Base-by-base conservation (phyloP, 2,113 vertebrate species). In the Eidolon helvum region DNA sequence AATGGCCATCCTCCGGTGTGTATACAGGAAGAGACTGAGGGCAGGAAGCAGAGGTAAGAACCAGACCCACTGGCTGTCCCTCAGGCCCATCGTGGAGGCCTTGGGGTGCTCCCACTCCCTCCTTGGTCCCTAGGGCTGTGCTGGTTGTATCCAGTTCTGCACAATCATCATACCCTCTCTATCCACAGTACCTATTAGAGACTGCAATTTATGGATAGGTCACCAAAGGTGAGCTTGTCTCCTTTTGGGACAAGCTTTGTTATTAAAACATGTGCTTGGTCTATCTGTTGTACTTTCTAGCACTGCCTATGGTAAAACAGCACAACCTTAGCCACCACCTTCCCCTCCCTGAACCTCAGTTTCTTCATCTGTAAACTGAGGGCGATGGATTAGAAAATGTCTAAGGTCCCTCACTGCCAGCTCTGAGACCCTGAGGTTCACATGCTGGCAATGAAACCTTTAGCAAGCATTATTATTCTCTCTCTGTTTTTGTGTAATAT, bases 1-100 rank as follows among this genome's bases (percentile, higher is more conserved):
- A 57, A 99, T 99, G 68, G 99, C 99, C 99, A 99, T 99, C 97
- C 99, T 98, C 95, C 99, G 98, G 97, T 99, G 99, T 0, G 96
- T 98, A 93, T 99, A 99, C 55, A 99, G 91, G 4, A 99, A 99
- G 96, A 99, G 97, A 97, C 99, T 99, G 94, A 86, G 95, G 90
- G 72, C 86, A 95, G 4, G 0, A 95, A 93, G 93, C 50, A 90
- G 78, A 74, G 75, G 35, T 95, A 57, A 97, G 87, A 33, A 35
- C 22, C 30, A 77, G n/a, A 28, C 8, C 57, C 8, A 1, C 50
- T 9, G 22, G 30, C 18, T 7, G 1, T 4, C 10, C 82, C 79
- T 35, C 61, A 22, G 50, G 72, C 88, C 88, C 28, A 63, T 24
- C 1, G 10, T 19, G 38, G 53, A 50, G 45, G 35, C 43, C 45